Percentiles rank a stretch among this genome's conserved stretches.
Evolutionary conservation across 2,113 vertebrate species (phyloP).

Genomic region (Dendrocopos noguchii): DNA sequence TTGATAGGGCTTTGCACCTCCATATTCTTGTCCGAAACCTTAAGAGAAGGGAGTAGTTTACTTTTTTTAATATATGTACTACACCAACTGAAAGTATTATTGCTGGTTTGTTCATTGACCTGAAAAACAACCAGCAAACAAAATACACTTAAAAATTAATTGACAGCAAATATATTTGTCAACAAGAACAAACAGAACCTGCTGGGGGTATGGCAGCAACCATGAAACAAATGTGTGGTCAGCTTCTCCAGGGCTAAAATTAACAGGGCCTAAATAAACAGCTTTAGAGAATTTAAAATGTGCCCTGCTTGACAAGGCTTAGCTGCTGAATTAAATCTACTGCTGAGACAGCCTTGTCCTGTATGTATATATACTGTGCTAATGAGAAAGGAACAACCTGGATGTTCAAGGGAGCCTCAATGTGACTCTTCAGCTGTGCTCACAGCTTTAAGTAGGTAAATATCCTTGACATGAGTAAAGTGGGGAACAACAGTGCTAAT

Average conservation of each 20-base stretch:
- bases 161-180: background rate
- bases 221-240: background rate
- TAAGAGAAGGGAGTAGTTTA: background rate
- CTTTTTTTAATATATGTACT: background rate
- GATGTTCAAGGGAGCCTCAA: constrained; percentile 39
- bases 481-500: background rate
- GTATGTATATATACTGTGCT: constrained; percentile 16
- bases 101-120: background rate
- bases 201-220: background rate
- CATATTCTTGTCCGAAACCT: background rate
- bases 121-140: background rate
- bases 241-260: background rate
- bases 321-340: constrained; percentile 17
- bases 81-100: background rate
- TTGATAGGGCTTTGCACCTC: too few relatives aligned
- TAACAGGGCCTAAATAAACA: constrained; percentile 15
- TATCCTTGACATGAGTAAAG: background rate
- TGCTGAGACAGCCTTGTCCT: background rate
- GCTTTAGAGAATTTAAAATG: background rate
- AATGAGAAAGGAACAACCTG: constrained; percentile 49
- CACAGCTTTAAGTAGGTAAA: constrained; percentile 13
- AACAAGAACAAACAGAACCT: background rate
- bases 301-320: background rate
- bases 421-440: constrained; percentile 1
- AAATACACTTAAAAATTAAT: background rate